Evolutionary conservation across 2,888 invertebrate genomes (phyloP).

Genomic region (Caenorhabditis sp.): DNA sequence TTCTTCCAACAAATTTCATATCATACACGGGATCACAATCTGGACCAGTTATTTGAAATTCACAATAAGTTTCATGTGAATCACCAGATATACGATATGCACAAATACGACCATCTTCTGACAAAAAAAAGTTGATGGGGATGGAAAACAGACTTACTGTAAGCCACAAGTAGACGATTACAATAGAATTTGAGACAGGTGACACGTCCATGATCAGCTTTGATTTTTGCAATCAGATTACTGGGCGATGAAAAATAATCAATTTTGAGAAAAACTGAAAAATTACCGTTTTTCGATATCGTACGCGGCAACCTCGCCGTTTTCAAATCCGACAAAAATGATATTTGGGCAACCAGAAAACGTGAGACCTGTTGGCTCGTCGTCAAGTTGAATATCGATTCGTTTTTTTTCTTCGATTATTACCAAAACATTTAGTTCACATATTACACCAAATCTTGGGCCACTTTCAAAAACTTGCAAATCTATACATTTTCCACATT

Average conservation of each 20-base stretch:
- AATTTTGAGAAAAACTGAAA: too few species aligned
- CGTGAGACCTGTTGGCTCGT: neutral
- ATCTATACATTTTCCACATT: constrained; percentile 46
- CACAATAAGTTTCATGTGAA: constrained; percentile 3
- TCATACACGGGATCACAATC: constrained; percentile 80
- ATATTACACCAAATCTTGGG: constrained; percentile 23
- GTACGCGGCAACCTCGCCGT: constrained; percentile 22
- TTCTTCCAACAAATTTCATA: constrained; percentile 75
- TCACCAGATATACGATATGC: constrained; percentile 68
- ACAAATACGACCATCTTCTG: constrained; percentile 77
- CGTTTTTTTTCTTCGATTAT: constrained; percentile 3
- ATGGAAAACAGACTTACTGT: constrained; percentile 71
- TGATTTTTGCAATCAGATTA: constrained; percentile 18
- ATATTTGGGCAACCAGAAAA: neutral
- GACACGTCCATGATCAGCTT: constrained; percentile 71
- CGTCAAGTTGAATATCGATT: constrained; percentile 7
- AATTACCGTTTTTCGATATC: neutral
- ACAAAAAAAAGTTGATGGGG: neutral
- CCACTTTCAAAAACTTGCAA: constrained; percentile 16
- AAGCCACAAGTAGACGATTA: constrained; percentile 75
- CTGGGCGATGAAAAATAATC: constrained; percentile 21
- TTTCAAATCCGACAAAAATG: constrained; percentile 30
- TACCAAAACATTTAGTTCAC: constrained; percentile 8
- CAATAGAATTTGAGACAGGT: constrained; percentile 75
- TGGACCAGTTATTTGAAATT: constrained; percentile 78